Conservation (phyloP, 2,797 vertebrate species). For the Vultur gryphus region DNA sequence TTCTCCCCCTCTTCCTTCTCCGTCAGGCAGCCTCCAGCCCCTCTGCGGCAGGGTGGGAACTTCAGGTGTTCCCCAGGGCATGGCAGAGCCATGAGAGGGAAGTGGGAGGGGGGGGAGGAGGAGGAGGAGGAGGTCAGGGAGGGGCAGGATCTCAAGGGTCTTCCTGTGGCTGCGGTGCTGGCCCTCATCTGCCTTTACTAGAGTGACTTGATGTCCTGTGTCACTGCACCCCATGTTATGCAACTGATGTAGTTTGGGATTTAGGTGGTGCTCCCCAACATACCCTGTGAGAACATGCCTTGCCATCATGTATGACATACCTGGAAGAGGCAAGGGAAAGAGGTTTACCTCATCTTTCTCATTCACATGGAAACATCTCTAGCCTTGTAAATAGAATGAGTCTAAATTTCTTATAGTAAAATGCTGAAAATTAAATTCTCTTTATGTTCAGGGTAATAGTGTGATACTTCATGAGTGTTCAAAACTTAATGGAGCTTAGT, state of each 20-base stretch:
- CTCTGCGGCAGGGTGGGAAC: neutral
- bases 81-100: neutral
- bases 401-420: neutral
- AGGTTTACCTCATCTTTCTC: neutral
- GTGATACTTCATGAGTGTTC: neutral
- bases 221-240: rapidly evolving
- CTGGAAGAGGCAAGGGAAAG: neutral
- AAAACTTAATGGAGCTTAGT: neutral
- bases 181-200: neutral
- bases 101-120: neutral
- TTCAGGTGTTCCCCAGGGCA: neutral
- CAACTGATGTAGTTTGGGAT: neutral
- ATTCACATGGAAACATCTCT: neutral
- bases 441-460: neutral
- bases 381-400: neutral
- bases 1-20: neutral
- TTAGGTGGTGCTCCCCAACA: neutral
- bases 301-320: rapidly evolving
- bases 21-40: neutral
- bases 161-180: neutral
- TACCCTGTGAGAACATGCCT: neutral
- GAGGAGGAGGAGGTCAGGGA: neutral
- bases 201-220: neutral
- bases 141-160: neutral
- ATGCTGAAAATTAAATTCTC: neutral